These are phyloP conservation scores for Onthophagus taurus DNA, from an alignment of 1,140 invertebrate genomes.

Conservation along the genomic window DNA sequence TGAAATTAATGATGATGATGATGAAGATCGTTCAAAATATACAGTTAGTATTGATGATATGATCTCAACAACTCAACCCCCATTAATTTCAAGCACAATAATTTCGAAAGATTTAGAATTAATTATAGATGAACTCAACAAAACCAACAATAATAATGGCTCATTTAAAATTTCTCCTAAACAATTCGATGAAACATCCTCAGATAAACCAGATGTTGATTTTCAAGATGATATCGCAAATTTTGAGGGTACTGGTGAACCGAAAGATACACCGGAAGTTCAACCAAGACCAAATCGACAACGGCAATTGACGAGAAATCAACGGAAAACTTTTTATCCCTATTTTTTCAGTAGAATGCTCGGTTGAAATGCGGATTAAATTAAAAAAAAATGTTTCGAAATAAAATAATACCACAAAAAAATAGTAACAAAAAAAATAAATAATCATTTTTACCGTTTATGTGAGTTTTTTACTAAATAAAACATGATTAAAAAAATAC, in stretches of 20 bases:
- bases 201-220: constrained; percentile 9
- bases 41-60: background rate
- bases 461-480: too few species aligned
- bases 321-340: constrained; percentile 40
- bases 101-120: background rate
- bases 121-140: background rate
- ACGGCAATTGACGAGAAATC: constrained; percentile 34
- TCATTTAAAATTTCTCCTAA: too few species aligned
- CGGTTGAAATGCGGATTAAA: too few species aligned
- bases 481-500: too few species aligned
- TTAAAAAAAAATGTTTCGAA: too few species aligned
- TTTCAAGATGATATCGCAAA: background rate
- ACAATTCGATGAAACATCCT: too few species aligned
- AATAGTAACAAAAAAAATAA: too few species aligned
- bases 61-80: too few species aligned
- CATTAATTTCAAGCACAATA: too few species aligned
- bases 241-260: constrained; percentile 12
- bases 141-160: background rate
- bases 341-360: constrained; percentile 42
- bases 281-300: constrained; percentile 35
- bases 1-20: background rate
- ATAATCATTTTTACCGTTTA: too few species aligned
- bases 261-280: constrained; percentile 24
- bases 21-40: background rate
- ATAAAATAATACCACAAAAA: too few species aligned